Evolutionary conservation across 2,113 vertebrate species (phyloP).

Genomic region (Dermatemys mawii): DNA sequence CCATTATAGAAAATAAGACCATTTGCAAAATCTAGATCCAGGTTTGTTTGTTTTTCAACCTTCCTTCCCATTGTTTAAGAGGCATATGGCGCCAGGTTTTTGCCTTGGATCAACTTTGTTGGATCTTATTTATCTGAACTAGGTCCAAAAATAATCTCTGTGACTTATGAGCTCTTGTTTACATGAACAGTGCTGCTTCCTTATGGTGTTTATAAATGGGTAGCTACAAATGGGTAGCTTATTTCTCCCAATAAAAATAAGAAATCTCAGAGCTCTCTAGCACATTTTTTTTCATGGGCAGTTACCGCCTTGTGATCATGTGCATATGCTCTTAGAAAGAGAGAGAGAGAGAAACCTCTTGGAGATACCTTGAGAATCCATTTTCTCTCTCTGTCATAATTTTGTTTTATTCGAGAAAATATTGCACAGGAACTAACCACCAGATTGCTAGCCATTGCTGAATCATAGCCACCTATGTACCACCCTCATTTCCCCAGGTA

Average conservation of each 20-base stretch:
- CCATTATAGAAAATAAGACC: neutral
- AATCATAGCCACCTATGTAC: neutral
- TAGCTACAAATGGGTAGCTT: neutral
- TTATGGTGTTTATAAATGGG: slow-evolving; percentile 35
- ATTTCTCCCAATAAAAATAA: neutral
- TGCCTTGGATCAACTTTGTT: slow-evolving; percentile 10
- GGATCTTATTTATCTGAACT: neutral
- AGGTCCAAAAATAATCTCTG: slow-evolving; percentile 11
- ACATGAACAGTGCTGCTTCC: neutral
- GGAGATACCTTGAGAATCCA: neutral
- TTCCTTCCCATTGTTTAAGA: neutral
- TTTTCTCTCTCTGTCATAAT: slow-evolving; percentile 12
- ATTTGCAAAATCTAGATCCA: neutral
- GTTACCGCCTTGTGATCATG: slow-evolving; percentile 23
- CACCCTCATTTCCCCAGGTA: neutral
- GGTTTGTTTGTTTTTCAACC: neutral
- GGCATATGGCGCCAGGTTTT: neutral
- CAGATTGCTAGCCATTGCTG: neutral
- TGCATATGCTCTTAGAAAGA: neutral
- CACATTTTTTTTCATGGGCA: neutral
- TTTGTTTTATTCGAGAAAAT: slow-evolving; percentile 22
- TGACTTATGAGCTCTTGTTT: slow-evolving; percentile 21
- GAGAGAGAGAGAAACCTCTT: slow-evolving; percentile 10
- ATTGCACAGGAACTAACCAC: slow-evolving; percentile 3
- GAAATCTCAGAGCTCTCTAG: neutral